phyloP scores from a whole-genome alignment of 2,888 invertebrate genomes.

The Odontocolon sp. region DNA sequence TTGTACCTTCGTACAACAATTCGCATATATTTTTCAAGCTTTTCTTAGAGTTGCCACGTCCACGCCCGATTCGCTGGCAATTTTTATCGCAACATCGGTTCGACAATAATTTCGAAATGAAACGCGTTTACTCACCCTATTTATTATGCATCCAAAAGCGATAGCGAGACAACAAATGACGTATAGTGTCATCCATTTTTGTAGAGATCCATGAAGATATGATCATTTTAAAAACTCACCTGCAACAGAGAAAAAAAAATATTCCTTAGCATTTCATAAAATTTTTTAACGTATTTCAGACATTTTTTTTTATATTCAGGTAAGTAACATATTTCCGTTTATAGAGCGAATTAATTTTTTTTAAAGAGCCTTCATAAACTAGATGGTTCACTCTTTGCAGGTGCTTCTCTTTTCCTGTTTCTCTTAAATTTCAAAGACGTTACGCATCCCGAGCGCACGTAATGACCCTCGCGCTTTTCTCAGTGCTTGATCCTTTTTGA shows the following conservation, averaged over 20 bases:
- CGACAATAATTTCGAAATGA: slow-evolving; percentile 4
- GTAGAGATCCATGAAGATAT: no score
- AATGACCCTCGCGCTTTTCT: slow-evolving; percentile 22
- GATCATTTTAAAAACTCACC: slow-evolving; percentile 59
- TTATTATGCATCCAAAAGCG: background rate
- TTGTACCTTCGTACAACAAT: slow-evolving; percentile 11
- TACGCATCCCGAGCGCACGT: slow-evolving; percentile 6
- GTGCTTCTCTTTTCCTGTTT: background rate
- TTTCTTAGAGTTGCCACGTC: slow-evolving; percentile 24
- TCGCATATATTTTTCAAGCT: slow-evolving; percentile 48
- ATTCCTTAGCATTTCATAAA: background rate
- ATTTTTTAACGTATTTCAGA: no score
- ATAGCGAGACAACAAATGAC: no score
- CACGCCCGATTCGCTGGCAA: slow-evolving; percentile 10
- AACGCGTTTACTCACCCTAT: slow-evolving; percentile 10
- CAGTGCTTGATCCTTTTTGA: slow-evolving; percentile 22
- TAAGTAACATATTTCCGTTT: no score
- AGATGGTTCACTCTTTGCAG: background rate
- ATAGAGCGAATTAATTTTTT: background rate
- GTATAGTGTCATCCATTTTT: no score
- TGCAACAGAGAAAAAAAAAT: slow-evolving; percentile 57
- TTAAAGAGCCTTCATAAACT: slow-evolving; percentile 12
- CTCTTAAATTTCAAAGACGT: slow-evolving; percentile 34
- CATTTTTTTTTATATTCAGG: no score
- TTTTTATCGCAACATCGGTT: slow-evolving; percentile 11